Percentiles rank a stretch among this genome's conserved stretches.
Evolutionary conservation across 2,113 vertebrate species (phyloP).

Genomic region (Anhinga anhinga): DNA sequence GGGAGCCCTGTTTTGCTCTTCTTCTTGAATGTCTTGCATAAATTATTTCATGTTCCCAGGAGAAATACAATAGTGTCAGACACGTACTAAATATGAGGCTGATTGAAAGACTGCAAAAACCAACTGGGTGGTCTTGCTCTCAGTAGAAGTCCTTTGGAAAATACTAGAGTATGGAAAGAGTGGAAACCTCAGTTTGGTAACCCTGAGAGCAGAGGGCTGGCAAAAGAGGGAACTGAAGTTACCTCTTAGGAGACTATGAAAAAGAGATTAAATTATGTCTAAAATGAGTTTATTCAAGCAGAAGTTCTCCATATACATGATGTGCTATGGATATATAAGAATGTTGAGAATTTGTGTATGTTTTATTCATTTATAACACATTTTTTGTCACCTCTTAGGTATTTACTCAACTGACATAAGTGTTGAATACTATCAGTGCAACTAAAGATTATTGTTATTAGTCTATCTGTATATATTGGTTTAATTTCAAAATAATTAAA

Average conservation of each 20-base stretch:
- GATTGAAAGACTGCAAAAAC: neutral
- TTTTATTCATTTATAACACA: neutral
- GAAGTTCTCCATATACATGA: fast-evolving
- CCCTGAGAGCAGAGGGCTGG: neutral
- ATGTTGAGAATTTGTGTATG: neutral
- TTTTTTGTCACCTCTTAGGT: neutral
- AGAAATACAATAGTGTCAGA: neutral
- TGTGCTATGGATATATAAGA: neutral
- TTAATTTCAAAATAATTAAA: neutral
- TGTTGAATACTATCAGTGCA: too few relatives aligned
- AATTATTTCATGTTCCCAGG: neutral
- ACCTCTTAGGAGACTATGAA: fast-evolving
- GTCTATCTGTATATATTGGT: neutral
- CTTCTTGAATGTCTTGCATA: neutral
- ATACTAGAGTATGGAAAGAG: neutral
- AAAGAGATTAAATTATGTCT: neutral
- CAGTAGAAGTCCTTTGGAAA: neutral
- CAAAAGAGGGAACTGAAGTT: neutral
- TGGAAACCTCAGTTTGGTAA: neutral
- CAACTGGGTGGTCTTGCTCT: neutral
- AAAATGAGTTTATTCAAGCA: neutral
- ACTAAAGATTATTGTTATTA: neutral
- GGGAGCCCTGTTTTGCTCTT: neutral
- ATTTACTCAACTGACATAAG: too few relatives aligned
- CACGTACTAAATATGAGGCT: neutral